Evolutionary conservation across 2,888 invertebrate species (phyloP).

Genomic region (Chloroclysta siterata): DNA sequence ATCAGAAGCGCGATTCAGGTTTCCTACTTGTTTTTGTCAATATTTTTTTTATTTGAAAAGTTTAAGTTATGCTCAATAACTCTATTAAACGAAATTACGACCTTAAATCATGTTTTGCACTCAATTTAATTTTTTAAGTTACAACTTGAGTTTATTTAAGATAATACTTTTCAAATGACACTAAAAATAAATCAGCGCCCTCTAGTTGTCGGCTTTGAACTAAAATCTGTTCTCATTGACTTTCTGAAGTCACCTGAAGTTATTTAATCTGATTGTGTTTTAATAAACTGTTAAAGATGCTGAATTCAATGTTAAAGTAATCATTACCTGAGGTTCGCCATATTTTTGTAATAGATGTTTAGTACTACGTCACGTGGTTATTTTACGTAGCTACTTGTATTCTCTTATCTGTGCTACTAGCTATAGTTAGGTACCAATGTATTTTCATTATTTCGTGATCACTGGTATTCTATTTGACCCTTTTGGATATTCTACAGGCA

Average conservation of each 20-base stretch:
- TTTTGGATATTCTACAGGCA: too few relatives aligned
- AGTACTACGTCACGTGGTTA: too few relatives aligned
- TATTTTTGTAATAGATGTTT: too few relatives aligned
- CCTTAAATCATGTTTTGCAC: slow-evolving; percentile 19
- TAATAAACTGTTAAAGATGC: too few relatives aligned
- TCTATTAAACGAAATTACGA: neutral
- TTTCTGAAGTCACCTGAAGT: neutral
- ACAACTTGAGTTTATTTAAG: neutral
- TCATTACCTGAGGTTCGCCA: too few relatives aligned
- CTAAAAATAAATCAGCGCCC: slow-evolving; percentile 13
- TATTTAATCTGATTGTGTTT: too few relatives aligned
- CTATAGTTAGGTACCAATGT: too few relatives aligned
- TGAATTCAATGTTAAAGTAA: too few relatives aligned
- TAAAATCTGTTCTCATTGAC: neutral
- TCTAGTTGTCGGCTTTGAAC: slow-evolving; percentile 11
- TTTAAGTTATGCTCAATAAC: fast-evolving
- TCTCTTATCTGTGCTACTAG: too few relatives aligned
- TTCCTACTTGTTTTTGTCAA: neutral
- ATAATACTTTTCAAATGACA: neutral
- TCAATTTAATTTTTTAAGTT: slow-evolving; percentile 1
- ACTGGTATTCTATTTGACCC: too few relatives aligned
- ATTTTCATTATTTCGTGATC: too few relatives aligned
- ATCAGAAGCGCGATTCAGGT: slow-evolving; percentile 60
- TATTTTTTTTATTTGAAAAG: neutral
- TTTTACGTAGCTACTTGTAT: too few relatives aligned